Evolutionary conservation across 2,797 vertebrate genomes (phyloP), one percentile per base, ranked within the genome.

Genomic region (Antrozous pallidus): DNA sequence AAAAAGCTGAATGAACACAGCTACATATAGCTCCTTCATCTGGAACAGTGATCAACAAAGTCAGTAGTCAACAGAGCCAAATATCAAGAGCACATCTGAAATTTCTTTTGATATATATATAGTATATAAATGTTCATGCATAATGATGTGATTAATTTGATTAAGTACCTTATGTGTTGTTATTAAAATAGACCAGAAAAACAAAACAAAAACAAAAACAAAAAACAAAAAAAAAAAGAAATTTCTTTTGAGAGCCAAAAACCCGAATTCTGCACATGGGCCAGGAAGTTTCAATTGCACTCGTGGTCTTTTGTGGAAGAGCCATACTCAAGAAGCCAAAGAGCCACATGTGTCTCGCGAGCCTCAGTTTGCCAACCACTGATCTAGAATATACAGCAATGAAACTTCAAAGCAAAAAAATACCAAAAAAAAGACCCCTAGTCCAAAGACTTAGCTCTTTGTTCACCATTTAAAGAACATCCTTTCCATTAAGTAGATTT

Each of bases 51-150:
- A n/a, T n/a, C n/a, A n/a, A n/a, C n/a, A n/a, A n/a, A n/a, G n/a
- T n/a, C n/a, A n/a, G n/a, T n/a, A n/a, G n/a, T n/a, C n/a, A n/a
- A n/a, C n/a, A n/a, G n/a, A n/a, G n/a, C n/a, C n/a, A n/a, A n/a
- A n/a, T n/a, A n/a, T n/a, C n/a, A n/a, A n/a, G n/a, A n/a, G n/a
- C n/a, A n/a, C n/a, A n/a, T n/a, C n/a, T n/a, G n/a, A n/a, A n/a
- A n/a, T n/a, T n/a, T n/a, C n/a, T 83, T 91, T 94, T 96, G 90
- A 71, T 63, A 22, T 90, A 17, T 10, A 82, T 80, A 94, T 75
- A 93, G 75, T 94, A 74, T 54, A 63, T 81, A 61, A 87, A 67
- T 94, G 40, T 87, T 92, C 3, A 45, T 63, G 13, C 85, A 36
- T 95, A 81, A 88, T 92, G 20, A 83, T 92, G 5, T 85, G 56